Percentiles rank a stretch among this genome's conserved stretches.
Evolutionary conservation across 1,140 invertebrate genomes (phyloP).

Genomic region (Drosophila tsacasi): DNA sequence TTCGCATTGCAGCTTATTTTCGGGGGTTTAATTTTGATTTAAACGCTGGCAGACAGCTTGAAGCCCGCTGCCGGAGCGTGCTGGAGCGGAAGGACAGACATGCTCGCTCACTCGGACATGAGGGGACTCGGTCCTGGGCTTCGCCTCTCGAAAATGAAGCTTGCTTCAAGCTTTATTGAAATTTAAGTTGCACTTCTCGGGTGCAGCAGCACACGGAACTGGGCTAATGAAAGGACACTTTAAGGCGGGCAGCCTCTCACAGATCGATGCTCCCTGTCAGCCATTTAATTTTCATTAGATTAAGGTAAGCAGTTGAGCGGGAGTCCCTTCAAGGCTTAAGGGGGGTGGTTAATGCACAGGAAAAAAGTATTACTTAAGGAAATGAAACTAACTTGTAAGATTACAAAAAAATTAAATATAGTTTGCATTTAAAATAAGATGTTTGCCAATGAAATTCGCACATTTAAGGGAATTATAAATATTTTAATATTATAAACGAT

Average conservation of each 20-base stretch:
- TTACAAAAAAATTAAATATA: not conserved
- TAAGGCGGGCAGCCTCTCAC: constrained; percentile 29
- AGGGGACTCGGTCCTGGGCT: constrained; percentile 9
- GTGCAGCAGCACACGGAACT: constrained; percentile 29
- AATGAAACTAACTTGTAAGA: not conserved
- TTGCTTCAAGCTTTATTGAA: constrained; percentile 49
- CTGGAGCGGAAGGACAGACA: constrained; percentile 64
- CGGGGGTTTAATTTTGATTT: constrained; percentile 81
- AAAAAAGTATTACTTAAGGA: not conserved
- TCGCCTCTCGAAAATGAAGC: constrained; percentile 11
- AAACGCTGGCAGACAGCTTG: constrained; percentile 74
- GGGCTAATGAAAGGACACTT: constrained; percentile 69
- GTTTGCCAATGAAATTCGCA: not conserved
- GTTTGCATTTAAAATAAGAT: too few relatives aligned
- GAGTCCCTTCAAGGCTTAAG: not conserved
- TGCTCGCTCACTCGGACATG: constrained; percentile 61
- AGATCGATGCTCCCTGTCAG: constrained; percentile 38
- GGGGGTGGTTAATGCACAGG: not conserved
- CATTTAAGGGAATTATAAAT: not conserved
- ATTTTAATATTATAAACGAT: not conserved
- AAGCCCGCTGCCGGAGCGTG: constrained; percentile 58
- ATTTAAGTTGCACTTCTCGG: constrained; percentile 61
- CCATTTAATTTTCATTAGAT: constrained; percentile 78
- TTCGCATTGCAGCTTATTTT: constrained; percentile 66
- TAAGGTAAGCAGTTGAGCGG: constrained; percentile 58